phyloP scores from a whole-genome alignment of 2,888 invertebrate species.

The Meandrusa payeni region DNA sequence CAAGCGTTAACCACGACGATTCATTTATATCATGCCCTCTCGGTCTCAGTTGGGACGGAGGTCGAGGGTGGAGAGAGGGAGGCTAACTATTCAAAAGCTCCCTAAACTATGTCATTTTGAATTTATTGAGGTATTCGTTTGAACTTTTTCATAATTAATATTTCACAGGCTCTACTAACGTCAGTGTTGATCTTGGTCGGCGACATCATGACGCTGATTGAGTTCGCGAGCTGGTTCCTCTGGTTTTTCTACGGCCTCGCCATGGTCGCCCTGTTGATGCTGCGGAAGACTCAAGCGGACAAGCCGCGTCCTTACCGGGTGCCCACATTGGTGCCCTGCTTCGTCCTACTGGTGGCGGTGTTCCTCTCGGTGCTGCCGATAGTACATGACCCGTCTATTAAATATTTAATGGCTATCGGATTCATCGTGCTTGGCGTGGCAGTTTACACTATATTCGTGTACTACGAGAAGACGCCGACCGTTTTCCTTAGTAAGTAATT shows the following conservation, averaged over 20 bases:
- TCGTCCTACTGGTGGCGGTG: conserved; percentile 85
- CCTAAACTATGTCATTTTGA: no score
- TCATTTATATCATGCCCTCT: no score
- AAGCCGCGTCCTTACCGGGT: conserved; percentile 87
- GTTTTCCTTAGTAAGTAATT: conserved; percentile 82
- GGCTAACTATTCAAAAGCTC: no score
- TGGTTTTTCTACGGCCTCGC: conserved; percentile 94
- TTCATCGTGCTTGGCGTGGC: conserved; percentile 86
- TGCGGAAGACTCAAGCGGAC: conserved; percentile 85
- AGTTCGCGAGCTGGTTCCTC: conserved; percentile 92
- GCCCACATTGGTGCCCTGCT: conserved; percentile 85
- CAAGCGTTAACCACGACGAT: no score
- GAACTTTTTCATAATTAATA: no score
- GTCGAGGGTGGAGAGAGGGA: no score
- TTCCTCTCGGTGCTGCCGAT: conserved; percentile 89
- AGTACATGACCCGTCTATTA: conserved; percentile 86
- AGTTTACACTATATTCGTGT: conserved; percentile 88
- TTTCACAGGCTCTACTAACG: conserved; percentile 83
- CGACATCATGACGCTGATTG: conserved; percentile 88
- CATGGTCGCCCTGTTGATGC: conserved; percentile 88
- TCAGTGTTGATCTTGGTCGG: conserved; percentile 86
- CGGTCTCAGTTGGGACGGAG: no score
- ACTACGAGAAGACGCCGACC: conserved; percentile 83
- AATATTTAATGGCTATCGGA: conserved; percentile 87
- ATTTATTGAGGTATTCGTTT: no score